Evolutionary conservation across 2,797 vertebrate species (phyloP).

Genomic region (Cossypha polioptera): DNA sequence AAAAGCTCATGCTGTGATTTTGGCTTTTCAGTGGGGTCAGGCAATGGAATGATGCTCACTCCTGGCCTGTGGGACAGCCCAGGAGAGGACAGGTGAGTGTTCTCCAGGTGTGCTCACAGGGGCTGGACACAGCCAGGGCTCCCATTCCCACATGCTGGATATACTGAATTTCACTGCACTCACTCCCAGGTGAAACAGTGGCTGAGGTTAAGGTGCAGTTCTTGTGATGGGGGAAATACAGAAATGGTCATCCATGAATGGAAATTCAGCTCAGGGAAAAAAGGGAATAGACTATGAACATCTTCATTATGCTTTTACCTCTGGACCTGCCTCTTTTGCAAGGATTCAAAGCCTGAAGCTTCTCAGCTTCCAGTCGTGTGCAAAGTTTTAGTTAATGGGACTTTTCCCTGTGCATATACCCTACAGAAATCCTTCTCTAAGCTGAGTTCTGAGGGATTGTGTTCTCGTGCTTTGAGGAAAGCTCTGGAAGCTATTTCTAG

Average conservation of each 20-base stretch:
- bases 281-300: not conserved
- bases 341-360: constrained; percentile 16
- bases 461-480: not conserved
- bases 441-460: not conserved
- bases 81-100: not conserved
- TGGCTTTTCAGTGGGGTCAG: not conserved
- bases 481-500: constrained; percentile 36
- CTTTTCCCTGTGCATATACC: not conserved
- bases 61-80: rapidly evolving
- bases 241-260: not conserved
- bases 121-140: not conserved
- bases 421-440: not conserved
- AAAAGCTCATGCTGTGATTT: not conserved
- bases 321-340: not conserved
- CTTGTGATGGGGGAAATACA: not conserved
- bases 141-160: not conserved
- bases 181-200: not conserved
- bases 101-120: not conserved
- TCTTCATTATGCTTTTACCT: constrained; percentile 6
- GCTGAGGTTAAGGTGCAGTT: not conserved
- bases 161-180: not conserved
- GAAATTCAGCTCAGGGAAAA: not conserved
- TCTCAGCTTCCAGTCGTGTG: not conserved
- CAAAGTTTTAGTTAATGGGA: not conserved
- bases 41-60: not conserved